Percentiles rank a stretch among this genome's conserved stretches.
phyloP scores from a whole-genome alignment of 2,888 invertebrate genomes.

The Synergus japonicus region DNA sequence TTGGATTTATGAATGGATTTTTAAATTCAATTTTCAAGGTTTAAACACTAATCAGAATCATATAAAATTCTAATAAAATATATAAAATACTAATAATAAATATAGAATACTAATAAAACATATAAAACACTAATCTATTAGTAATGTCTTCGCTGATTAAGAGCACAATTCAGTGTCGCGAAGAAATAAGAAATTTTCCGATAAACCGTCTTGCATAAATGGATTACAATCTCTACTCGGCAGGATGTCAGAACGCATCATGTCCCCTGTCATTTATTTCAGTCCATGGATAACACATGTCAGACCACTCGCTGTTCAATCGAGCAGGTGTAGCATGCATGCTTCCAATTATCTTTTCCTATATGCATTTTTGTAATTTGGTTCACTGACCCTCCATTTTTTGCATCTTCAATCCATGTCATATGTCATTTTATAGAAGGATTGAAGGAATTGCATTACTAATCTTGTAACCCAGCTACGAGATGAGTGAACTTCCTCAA shows the following conservation, averaged over 20 bases:
- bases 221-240: conserved; percentile 44
- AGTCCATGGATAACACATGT: conserved; percentile 55
- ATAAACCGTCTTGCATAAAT: conserved; percentile 42
- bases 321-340: conserved; percentile 4
- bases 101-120: too few relatives aligned
- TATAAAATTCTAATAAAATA: too few relatives aligned
- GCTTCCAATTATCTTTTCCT: conserved; percentile 15
- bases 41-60: neutral
- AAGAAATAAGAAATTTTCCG: conserved; percentile 18
- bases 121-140: too few relatives aligned
- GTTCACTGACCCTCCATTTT: neutral
- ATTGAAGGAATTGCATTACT: neutral
- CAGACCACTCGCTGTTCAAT: conserved; percentile 48
- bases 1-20: too few relatives aligned
- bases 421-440: too few relatives aligned
- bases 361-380: conserved; percentile 1
- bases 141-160: conserved; percentile 36
- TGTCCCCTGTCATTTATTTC: conserved; percentile 55
- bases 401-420: neutral
- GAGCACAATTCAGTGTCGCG: neutral
- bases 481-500: neutral
- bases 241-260: conserved; percentile 51
- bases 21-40: too few relatives aligned
- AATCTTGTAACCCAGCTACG: neutral
- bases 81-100: too few relatives aligned